phyloP scores from a whole-genome alignment of 1,140 invertebrate species.

The Aradophagus sp. region DNA sequence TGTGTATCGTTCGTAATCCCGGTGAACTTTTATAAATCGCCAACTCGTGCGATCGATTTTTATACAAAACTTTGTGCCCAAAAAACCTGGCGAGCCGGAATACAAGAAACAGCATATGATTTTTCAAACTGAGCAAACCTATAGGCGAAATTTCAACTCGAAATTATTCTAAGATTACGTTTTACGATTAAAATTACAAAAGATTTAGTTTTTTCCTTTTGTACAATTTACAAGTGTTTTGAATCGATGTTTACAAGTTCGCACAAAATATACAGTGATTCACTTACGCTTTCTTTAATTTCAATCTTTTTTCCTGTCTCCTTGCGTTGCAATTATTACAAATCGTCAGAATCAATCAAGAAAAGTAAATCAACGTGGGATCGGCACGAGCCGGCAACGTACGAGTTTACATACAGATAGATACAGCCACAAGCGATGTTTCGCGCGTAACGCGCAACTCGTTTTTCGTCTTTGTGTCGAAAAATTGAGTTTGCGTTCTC shows the following conservation, averaged over 20 bases:
- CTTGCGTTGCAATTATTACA: too few species aligned
- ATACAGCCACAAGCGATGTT: conserved; percentile 54
- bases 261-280: conserved; percentile 29
- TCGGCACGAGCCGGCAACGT: conserved; percentile 53
- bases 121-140: too few species aligned
- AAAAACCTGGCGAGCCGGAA: conserved; percentile 5
- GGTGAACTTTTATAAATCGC: conserved; percentile 54
- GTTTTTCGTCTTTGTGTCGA: conserved; percentile 8
- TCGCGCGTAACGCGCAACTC: conserved; percentile 38
- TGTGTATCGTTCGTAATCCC: conserved; percentile 37
- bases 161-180: conserved; percentile 13
- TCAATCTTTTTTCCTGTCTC: not conserved
- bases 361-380: conserved; percentile 19
- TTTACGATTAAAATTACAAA: conserved; percentile 37
- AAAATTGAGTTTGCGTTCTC: conserved; percentile 20
- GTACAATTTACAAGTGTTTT: conserved; percentile 44
- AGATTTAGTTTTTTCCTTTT: conserved; percentile 32
- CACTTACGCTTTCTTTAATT: too few species aligned
- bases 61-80: conserved; percentile 16
- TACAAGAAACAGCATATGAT: conserved; percentile 10
- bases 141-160: conserved; percentile 11
- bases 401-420: conserved; percentile 54
- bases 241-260: conserved; percentile 26
- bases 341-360: too few species aligned
- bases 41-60: conserved; percentile 61